Evolutionary conservation across 2,888 invertebrate genomes (phyloP).

Genomic region (Monochamus alternatus): DNA sequence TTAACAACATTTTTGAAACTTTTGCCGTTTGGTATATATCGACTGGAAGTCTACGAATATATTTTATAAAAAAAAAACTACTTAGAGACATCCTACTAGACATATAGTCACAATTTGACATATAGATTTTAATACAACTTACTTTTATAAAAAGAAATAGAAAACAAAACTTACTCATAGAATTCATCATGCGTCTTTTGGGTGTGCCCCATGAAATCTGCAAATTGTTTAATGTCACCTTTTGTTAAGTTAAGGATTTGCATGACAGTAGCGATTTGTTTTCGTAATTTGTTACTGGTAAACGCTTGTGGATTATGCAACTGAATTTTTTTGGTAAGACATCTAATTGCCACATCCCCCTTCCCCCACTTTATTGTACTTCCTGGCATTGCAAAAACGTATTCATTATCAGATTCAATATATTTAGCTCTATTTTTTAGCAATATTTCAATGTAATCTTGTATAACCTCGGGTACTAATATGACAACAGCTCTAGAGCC

Average conservation of each 20-base stretch:
- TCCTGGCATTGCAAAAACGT: constrained; percentile 55
- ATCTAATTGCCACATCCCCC: constrained; percentile 57
- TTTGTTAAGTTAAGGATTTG: constrained; percentile 54
- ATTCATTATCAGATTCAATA: constrained; percentile 55
- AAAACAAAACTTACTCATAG: neutral
- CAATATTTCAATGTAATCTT: constrained; percentile 52
- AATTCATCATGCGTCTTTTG: constrained; percentile 1
- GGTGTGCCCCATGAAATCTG: neutral
- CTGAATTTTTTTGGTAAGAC: constrained; percentile 32
- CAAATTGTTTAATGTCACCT: constrained; percentile 11
- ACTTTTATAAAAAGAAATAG: too few species aligned
- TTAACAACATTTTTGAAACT: too few species aligned
- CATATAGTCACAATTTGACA: too few species aligned
- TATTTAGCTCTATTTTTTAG: constrained; percentile 53
- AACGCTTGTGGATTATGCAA: too few species aligned
- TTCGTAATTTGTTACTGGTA: constrained; percentile 55
- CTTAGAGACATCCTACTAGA: too few species aligned
- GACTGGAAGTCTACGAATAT: too few species aligned
- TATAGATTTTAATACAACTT: too few species aligned
- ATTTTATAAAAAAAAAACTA: too few species aligned
- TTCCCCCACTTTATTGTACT: constrained; percentile 57
- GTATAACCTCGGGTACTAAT: too few species aligned
- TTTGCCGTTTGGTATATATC: too few species aligned
- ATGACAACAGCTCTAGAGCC: constrained; percentile 57
- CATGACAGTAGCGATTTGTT: constrained; percentile 57